Evolutionary conservation across 2,113 vertebrate genomes (phyloP).

Genomic region (Syngnathus floridae): DNA sequence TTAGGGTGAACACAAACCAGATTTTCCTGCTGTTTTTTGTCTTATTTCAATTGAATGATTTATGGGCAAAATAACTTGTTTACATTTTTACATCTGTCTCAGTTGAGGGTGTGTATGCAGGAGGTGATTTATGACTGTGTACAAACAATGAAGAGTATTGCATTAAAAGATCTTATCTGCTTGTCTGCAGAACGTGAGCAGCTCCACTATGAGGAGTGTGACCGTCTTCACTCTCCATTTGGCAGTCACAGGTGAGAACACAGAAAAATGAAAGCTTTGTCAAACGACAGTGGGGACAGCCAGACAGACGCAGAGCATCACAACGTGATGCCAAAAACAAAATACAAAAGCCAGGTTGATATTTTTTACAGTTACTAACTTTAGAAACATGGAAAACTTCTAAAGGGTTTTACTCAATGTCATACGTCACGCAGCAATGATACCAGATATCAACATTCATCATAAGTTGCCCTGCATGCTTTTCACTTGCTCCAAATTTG

Average conservation of each 20-base stretch:
- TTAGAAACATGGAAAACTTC: not conserved
- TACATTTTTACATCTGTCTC: not conserved
- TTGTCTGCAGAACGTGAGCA: conserved; percentile 44
- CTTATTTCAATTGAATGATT: not conserved
- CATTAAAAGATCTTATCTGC: not conserved
- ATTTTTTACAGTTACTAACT: not conserved
- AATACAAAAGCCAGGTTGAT: not conserved
- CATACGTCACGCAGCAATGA: no score
- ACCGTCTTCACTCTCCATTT: conserved; percentile 25
- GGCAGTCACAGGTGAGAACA: conserved; percentile 25
- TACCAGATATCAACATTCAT: not conserved
- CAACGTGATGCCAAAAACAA: not conserved
- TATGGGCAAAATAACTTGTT: not conserved
- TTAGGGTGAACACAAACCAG: conserved; percentile 7
- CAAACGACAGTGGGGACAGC: not conserved
- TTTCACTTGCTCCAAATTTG: not conserved
- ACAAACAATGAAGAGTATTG: not conserved
- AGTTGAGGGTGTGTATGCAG: not conserved
- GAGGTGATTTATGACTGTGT: not conserved
- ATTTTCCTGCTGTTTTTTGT: conserved; percentile 3
- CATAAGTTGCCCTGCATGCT: not conserved
- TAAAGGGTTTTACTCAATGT: no score
- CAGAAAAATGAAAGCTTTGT: conserved; percentile 3
- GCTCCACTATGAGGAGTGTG: conserved; percentile 50
- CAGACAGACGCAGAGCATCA: not conserved